Conservation (phyloP, 2,113 vertebrate species). For the Muntiacus reevesi region DNA sequence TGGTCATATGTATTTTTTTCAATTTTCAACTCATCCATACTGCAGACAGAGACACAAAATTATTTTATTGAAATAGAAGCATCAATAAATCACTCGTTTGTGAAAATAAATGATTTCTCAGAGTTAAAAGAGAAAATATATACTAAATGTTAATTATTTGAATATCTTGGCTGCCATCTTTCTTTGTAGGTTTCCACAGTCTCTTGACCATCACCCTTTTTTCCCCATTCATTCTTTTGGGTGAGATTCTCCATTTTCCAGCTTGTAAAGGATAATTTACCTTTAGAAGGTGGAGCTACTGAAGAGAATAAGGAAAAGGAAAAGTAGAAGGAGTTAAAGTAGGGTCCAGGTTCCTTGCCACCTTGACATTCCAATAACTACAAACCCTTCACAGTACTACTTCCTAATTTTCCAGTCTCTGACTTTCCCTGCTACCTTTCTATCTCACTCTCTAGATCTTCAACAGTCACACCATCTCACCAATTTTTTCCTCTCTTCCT, state of each 20-base stretch:
- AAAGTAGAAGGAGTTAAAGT: not conserved
- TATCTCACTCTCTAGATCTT: not conserved
- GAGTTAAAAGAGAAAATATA: not conserved
- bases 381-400: not conserved
- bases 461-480: not conserved
- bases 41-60: not conserved
- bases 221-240: not conserved
- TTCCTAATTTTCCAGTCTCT: not conserved
- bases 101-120: not conserved
- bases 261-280: not conserved
- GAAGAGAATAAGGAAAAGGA: not conserved
- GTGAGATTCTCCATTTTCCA: not conserved
- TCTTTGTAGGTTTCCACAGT: not conserved
- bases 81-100: not conserved
- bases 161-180: too few relatives aligned
- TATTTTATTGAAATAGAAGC: not conserved
- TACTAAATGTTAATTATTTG: not conserved
- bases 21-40: not conserved
- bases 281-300: not conserved
- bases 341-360: not conserved
- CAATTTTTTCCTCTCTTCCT: not conserved
- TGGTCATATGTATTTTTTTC: not conserved
- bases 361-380: not conserved
- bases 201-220: not conserved
- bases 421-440: not conserved